Evolutionary conservation across 92 coral and sea anemone genomes (phyloP).

Genomic region (Zoanthus sociatus): DNA sequence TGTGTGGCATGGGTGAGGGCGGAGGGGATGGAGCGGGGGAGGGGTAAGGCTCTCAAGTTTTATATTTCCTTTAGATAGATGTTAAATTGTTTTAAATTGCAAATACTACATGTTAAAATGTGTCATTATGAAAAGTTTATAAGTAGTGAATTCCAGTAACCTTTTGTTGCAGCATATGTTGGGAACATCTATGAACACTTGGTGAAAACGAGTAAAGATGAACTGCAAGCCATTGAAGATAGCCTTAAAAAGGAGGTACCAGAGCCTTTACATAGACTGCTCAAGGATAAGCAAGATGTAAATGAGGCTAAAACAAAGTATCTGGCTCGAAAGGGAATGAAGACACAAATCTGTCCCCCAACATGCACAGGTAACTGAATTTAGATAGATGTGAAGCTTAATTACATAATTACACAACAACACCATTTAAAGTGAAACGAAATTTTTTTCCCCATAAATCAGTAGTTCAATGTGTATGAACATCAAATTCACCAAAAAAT

Average conservation of each 20-base stretch:
- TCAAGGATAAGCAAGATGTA: slow-evolving; percentile 52
- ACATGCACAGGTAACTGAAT: background rate
- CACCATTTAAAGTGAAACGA: background rate
- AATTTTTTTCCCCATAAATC: too few species aligned
- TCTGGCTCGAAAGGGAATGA: slow-evolving; percentile 44
- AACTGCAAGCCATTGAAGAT: slow-evolving; percentile 42
- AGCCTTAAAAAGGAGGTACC: slow-evolving; percentile 51
- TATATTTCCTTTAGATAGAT: background rate
- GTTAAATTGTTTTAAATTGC: background rate
- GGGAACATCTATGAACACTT: slow-evolving; percentile 49
- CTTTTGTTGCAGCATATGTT: slow-evolving; percentile 55
- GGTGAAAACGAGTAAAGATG: slow-evolving; percentile 31
- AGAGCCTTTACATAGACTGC: slow-evolving; percentile 53
- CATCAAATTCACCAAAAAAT: too few species aligned
- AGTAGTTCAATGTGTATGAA: too few species aligned
- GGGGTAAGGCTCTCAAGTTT: background rate
- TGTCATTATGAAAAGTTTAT: background rate
- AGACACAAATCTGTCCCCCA: background rate
- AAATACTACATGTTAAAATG: background rate
- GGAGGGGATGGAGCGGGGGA: too few species aligned
- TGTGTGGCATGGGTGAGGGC: background rate
- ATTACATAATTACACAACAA: background rate
- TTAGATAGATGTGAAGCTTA: background rate
- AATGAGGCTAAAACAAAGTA: slow-evolving; percentile 42
- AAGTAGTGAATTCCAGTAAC: background rate